Evolutionary conservation across 2,797 vertebrate genomes (phyloP).

Genomic region (Mormyrops boulengeri): DNA sequence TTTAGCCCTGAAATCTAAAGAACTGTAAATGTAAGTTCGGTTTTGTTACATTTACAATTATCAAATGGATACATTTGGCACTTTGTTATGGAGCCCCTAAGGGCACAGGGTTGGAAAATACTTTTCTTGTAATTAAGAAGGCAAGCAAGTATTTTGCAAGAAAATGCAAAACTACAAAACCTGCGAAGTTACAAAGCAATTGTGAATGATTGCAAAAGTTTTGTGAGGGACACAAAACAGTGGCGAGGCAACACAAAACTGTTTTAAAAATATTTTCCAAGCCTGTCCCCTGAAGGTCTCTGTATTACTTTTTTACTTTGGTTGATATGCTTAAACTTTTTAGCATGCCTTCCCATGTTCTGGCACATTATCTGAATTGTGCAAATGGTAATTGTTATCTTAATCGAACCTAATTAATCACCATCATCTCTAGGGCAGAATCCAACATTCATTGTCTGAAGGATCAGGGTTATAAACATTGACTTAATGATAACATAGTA

Average conservation of each 20-base stretch:
- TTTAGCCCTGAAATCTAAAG: background rate
- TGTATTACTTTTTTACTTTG: background rate
- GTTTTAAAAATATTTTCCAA: background rate
- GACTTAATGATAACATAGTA: background rate
- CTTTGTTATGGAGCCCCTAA: background rate
- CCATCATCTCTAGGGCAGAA: background rate
- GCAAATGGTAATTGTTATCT: background rate
- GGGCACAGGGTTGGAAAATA: background rate
- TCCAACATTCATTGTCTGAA: background rate
- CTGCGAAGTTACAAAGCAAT: background rate
- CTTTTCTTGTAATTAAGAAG: background rate
- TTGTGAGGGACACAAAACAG: background rate
- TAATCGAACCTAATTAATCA: background rate
- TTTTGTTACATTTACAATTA: background rate
- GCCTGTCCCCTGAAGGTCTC: background rate
- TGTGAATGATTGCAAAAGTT: background rate
- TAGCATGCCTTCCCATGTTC: background rate
- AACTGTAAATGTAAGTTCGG: background rate
- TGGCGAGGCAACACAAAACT: background rate
- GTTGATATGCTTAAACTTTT: background rate
- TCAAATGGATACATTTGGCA: background rate
- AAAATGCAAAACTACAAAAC: background rate
- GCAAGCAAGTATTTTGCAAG: background rate
- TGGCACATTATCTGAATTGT: background rate
- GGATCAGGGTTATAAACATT: background rate